phyloP scores from a whole-genome alignment of 2,113 vertebrate genomes.

The Oryzias javanicus region DNA sequence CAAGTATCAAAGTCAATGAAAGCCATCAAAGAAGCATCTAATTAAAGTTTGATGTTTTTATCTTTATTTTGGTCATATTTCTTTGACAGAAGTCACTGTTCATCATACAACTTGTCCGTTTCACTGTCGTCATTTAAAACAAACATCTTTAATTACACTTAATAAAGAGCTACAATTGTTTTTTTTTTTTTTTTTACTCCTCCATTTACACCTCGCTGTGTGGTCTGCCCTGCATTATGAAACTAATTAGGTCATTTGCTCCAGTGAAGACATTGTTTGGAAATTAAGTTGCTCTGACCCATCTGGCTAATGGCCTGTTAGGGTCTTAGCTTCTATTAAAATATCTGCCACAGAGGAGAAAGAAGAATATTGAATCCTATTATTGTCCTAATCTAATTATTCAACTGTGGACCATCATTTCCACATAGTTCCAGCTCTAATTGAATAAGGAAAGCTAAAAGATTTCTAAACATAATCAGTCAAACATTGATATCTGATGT shows the following conservation, averaged over 20 bases:
- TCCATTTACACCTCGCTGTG: conserved; percentile 42
- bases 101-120: conserved; percentile 11
- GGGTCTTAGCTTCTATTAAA: conserved; percentile 78
- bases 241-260: conserved; percentile 79
- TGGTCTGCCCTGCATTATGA: conserved; percentile 64
- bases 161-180: conserved; percentile 32
- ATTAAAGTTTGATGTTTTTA: conserved; percentile 6
- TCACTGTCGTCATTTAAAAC: conserved; percentile 28
- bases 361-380: conserved; percentile 78
- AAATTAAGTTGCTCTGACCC: conserved; percentile 74
- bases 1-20: conserved; percentile 6
- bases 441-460: conserved; percentile 49
- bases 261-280: conserved; percentile 74
- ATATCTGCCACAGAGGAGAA: conserved; percentile 76
- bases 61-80: background rate
- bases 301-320: conserved; percentile 76
- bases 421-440: conserved; percentile 35
- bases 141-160: conserved; percentile 31
- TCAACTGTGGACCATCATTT: conserved; percentile 61
- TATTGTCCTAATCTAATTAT: conserved; percentile 80
- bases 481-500: conserved; percentile 9
- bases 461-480: conserved; percentile 44
- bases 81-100: conserved; percentile 27
- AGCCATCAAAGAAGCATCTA: conserved; percentile 1
- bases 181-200: conserved; percentile 22